phyloP scores from a whole-genome alignment of 2,113 vertebrate genomes.

The Erinaceus europaeus region DNA sequence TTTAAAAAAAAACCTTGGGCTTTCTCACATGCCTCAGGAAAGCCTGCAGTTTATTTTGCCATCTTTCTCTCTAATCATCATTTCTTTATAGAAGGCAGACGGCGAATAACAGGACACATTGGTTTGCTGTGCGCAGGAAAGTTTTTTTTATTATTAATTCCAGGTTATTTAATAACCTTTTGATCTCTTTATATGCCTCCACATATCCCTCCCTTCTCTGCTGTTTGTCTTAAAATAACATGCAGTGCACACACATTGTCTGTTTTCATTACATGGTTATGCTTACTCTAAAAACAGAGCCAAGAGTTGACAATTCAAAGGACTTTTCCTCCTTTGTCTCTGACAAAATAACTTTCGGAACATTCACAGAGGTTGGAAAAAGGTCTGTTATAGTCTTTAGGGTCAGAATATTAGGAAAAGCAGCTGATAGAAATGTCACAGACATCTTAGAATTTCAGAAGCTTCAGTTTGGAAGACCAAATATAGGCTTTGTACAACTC shows the following conservation, averaged over 20 bases:
- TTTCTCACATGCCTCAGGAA: not conserved
- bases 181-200: not conserved
- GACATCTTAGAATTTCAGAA: not conserved
- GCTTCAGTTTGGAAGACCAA: not conserved
- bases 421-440: not conserved
- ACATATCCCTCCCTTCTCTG: not conserved
- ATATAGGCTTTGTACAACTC: not conserved
- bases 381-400: not conserved
- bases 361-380: not conserved
- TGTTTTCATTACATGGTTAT: conserved; percentile 50
- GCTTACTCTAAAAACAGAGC: conserved; percentile 57
- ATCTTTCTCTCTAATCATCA: not conserved
- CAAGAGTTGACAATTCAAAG: not conserved
- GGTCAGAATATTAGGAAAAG: not conserved
- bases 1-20: not conserved
- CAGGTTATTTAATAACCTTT: conserved; percentile 32
- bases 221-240: conserved; percentile 38
- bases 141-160: conserved; percentile 9
- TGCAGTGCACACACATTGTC: not conserved
- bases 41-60: too few species aligned
- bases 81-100: not conserved
- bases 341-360: not conserved
- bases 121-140: not conserved
- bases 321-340: conserved; percentile 27
- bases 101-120: conserved; percentile 33